A percentile compares a stretch with the other conserved stretches of the same genome.
These are phyloP conservation scores for Eunapius fragilis DNA, from an alignment of 37 sponge, comb jelly and placozoan genomes.

Conservation along the genomic window DNA sequence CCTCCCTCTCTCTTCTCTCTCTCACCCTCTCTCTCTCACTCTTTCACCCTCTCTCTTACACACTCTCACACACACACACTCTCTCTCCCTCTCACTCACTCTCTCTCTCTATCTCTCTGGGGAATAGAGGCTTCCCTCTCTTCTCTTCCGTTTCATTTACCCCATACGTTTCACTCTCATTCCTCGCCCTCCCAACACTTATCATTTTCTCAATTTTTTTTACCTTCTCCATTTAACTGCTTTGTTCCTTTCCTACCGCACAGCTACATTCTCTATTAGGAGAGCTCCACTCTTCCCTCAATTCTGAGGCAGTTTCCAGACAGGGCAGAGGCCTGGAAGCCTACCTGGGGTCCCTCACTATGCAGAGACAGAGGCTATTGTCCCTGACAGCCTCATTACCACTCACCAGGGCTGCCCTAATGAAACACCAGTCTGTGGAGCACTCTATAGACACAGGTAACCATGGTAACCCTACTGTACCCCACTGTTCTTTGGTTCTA, in stretches of 20 bases:
- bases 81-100: too few relatives aligned
- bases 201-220: too few relatives aligned
- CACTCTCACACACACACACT: too few relatives aligned
- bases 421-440: not conserved
- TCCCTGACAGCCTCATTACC: not conserved
- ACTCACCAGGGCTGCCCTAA: not conserved
- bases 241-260: not conserved
- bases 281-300: conserved; percentile 18
- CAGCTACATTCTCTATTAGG: conserved; percentile 19
- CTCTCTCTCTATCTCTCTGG: too few relatives aligned
- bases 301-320: not conserved
- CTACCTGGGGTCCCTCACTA: not conserved
- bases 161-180: too few relatives aligned
- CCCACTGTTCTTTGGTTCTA: not conserved
- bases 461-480: not conserved
- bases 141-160: too few relatives aligned
- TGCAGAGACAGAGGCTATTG: not conserved
- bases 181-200: too few relatives aligned
- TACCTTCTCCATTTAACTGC: not conserved
- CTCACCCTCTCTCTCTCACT: too few relatives aligned
- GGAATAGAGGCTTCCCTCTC: too few relatives aligned
- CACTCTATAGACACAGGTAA: not conserved
- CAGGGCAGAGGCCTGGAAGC: not conserved
- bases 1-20: conserved; percentile 4
- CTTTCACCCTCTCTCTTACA: too few relatives aligned